A percentile compares a stretch with the other conserved stretches of the same genome.
phyloP scores from a whole-genome alignment of 2,113 vertebrate genomes.

The Mionectes macconnelli region DNA sequence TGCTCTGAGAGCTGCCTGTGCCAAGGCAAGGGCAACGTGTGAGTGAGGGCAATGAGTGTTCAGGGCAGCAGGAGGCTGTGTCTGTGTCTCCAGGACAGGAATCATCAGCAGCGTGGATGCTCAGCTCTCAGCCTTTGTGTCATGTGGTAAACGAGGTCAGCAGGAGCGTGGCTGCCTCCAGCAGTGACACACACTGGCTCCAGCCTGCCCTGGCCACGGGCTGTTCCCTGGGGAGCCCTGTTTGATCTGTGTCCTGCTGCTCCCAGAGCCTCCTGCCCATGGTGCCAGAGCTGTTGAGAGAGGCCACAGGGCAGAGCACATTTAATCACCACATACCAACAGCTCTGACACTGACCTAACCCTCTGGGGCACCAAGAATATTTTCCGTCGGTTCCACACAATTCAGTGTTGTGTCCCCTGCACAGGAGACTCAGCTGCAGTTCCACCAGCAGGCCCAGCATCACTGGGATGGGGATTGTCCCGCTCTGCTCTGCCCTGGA shows the following conservation, averaged over 20 bases:
- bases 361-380: not conserved
- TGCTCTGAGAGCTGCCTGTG: not conserved
- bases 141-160: not conserved
- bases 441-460: not conserved
- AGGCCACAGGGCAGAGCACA: accelerated
- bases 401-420: not conserved
- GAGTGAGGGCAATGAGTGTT: not conserved
- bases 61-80: not conserved
- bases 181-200: accelerated
- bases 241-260: not conserved
- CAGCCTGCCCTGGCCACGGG: not conserved
- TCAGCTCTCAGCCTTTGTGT: not conserved
- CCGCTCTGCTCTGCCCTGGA: not conserved
- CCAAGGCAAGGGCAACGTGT: accelerated
- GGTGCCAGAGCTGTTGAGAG: accelerated
- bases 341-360: accelerated
- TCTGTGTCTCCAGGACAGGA: not conserved
- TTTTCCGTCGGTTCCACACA: not conserved
- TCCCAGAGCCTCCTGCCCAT: not conserved
- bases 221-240: not conserved
- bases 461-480: not conserved
- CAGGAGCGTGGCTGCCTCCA: not conserved
- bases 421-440: not conserved
- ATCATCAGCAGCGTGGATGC: accelerated
- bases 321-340: accelerated